phyloP scores from a whole-genome alignment of 2,113 vertebrate species.

The Misgurnus anguillicaudatus region DNA sequence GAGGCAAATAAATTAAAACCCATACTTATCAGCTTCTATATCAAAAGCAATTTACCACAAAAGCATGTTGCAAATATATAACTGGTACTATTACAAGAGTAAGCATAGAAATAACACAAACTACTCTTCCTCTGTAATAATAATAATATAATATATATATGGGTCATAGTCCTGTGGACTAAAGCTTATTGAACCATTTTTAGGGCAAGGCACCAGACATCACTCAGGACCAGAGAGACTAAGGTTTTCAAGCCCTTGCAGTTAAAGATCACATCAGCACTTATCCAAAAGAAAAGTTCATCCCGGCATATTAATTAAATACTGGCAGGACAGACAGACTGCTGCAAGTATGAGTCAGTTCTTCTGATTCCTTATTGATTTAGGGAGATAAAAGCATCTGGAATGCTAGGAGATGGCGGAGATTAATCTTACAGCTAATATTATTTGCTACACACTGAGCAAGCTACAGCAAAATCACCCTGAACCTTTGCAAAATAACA shows the following conservation, averaged over 20 bases:
- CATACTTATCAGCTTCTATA: not conserved
- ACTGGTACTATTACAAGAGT: not conserved
- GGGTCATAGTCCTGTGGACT: slow-evolving; percentile 40
- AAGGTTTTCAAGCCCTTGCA: slow-evolving; percentile 21
- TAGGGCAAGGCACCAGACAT: slow-evolving; percentile 21
- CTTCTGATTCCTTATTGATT: slow-evolving; percentile 9
- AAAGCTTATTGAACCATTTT: slow-evolving; percentile 58
- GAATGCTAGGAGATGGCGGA: not conserved
- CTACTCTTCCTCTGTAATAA: not conserved
- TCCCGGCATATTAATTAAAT: slow-evolving; percentile 33
- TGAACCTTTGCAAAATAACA: slow-evolving; percentile 30
- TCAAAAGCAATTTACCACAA: not conserved
- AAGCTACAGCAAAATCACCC: not conserved
- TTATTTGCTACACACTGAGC: not conserved
- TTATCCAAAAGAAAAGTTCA: slow-evolving; percentile 23
- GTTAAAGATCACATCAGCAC: slow-evolving; percentile 23
- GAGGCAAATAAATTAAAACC: not conserved
- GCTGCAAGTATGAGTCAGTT: slow-evolving; percentile 19
- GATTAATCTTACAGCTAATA: not conserved
- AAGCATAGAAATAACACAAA: not conserved
- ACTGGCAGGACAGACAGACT: slow-evolving; percentile 57
- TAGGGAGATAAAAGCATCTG: not conserved
- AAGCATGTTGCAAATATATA: not conserved
- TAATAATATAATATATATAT: slow-evolving; percentile 31
- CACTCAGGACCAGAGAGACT: slow-evolving; percentile 51